Evolutionary conservation across 2,888 invertebrate genomes (phyloP).

Genomic region (Dolichomitus sp.): DNA sequence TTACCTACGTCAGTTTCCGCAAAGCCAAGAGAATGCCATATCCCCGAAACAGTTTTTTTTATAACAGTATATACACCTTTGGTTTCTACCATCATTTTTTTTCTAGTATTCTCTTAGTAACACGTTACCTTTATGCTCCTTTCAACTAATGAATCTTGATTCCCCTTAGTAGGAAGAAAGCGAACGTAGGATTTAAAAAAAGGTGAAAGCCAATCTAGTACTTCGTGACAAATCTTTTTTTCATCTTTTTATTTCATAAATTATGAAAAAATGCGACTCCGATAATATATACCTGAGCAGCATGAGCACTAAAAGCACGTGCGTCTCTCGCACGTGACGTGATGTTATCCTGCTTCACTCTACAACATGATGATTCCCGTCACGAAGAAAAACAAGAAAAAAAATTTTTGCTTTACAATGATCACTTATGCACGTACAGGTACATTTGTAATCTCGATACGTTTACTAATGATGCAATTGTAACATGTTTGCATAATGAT

Average conservation of each 20-base stretch:
- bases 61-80: background rate
- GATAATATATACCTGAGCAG: background rate
- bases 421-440: conserved; percentile 7
- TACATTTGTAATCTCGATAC: conserved; percentile 15
- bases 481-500: background rate
- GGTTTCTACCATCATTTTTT: conserved; percentile 1
- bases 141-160: conserved; percentile 1
- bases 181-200: background rate
- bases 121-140: background rate
- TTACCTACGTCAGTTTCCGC: background rate
- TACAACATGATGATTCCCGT: background rate
- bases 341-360: background rate
- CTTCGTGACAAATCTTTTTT: conserved; percentile 10
- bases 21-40: conserved; percentile 17
- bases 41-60: conserved; percentile 15
- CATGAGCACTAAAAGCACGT: conserved; percentile 22
- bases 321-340: conserved; percentile 8
- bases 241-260: background rate
- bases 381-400: conserved; percentile 7
- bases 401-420: background rate
- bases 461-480: conserved; percentile 24
- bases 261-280: background rate
- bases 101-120: background rate
- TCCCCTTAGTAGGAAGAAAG: background rate
- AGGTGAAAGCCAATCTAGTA: conserved; percentile 44